A percentile compares a stretch with the other conserved stretches of the same genome.
Evolutionary conservation across 1,140 invertebrate species (phyloP).

Genomic region (Caenorhabditis brenneri): DNA sequence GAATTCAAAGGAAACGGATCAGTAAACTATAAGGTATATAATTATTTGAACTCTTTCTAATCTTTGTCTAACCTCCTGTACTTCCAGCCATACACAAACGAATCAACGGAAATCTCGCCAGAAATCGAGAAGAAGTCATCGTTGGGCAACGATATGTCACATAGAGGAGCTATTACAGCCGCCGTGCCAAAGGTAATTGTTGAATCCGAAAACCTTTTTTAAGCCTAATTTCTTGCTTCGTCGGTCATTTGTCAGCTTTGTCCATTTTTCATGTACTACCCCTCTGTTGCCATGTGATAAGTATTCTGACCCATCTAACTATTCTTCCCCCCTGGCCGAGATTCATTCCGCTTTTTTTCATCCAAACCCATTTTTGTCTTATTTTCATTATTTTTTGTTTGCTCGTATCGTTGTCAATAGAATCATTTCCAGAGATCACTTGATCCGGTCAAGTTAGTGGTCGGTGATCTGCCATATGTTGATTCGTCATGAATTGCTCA

Average conservation of each 20-base stretch:
- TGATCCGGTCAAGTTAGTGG: constrained; percentile 55
- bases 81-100: constrained; percentile 14
- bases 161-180: neutral
- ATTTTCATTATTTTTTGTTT: constrained; percentile 21
- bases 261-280: constrained; percentile 7
- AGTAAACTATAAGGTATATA: neutral
- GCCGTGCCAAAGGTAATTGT: constrained; percentile 36
- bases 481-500: constrained; percentile 49
- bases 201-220: constrained; percentile 17
- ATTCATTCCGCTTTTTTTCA: constrained; percentile 8
- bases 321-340: neutral
- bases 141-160: constrained; percentile 22
- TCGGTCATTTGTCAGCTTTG: constrained; percentile 25
- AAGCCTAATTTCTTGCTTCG: neutral
- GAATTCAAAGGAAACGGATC: constrained; percentile 31
- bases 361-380: neutral
- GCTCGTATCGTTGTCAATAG: constrained; percentile 10
- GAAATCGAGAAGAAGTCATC: constrained; percentile 23
- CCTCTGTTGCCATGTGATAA: constrained; percentile 14
- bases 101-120: neutral
- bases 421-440: constrained; percentile 49
- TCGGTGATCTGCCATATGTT: constrained; percentile 56
- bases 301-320: constrained; percentile 1
- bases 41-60: neutral
- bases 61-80: neutral